phyloP scores from a whole-genome alignment of 2,888 invertebrate species.

The Molanna angustata region DNA sequence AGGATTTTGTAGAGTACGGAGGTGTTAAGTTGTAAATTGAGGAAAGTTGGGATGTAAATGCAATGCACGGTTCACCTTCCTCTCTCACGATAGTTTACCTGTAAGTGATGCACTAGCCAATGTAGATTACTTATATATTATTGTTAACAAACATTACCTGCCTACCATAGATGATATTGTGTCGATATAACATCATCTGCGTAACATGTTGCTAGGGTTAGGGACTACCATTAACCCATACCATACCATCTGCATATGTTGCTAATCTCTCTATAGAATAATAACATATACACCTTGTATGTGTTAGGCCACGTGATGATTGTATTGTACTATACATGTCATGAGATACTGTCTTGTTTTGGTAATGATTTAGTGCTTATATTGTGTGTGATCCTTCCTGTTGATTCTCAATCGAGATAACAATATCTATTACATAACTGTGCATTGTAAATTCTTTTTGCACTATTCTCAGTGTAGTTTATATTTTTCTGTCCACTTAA shows the following conservation, averaged over 20 bases:
- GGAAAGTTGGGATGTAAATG: slow-evolving; percentile 30
- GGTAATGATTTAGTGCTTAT: slow-evolving; percentile 3
- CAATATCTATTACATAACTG: slow-evolving; percentile 16
- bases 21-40: slow-evolving; percentile 20
- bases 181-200: no score
- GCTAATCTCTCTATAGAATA: no score
- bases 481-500: slow-evolving; percentile 16
- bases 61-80: slow-evolving; percentile 51
- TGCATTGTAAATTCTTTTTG: slow-evolving; percentile 18
- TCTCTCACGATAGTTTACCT: slow-evolving; percentile 36
- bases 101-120: slow-evolving; percentile 32
- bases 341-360: slow-evolving; percentile 8
- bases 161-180: no score
- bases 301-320: slow-evolving; percentile 9
- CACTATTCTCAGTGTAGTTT: slow-evolving; percentile 24
- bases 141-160: no score
- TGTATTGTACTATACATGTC: not conserved
- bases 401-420: no score
- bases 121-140: no score
- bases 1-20: slow-evolving; percentile 17
- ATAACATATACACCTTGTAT: no score
- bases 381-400: slow-evolving; percentile 2
- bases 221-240: no score
- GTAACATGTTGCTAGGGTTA: no score
- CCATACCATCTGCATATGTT: no score